These are phyloP conservation scores for Epirrhoe alternata DNA, from an alignment of 2,888 invertebrate genomes.

Conservation along the genomic window DNA sequence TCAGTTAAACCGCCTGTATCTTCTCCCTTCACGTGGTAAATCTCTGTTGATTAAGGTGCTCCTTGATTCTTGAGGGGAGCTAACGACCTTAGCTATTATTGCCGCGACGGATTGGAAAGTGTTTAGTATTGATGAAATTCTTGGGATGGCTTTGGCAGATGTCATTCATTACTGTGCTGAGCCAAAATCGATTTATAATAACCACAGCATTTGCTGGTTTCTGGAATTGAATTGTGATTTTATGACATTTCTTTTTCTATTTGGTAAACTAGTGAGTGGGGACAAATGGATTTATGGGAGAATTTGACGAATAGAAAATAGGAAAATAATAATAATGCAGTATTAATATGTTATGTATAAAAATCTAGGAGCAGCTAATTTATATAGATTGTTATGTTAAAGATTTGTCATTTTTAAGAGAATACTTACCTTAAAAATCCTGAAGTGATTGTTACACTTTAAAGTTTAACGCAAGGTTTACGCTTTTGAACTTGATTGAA, in stretches of 20 bases:
- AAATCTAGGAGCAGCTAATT: no score
- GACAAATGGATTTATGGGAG: no score
- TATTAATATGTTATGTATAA: no score
- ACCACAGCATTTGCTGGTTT: neutral
- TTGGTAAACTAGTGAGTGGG: neutral
- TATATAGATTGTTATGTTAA: no score
- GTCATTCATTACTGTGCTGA: slow-evolving; percentile 8
- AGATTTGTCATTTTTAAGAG: no score
- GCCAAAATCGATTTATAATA: neutral
- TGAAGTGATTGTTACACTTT: no score
- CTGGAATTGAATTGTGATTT: neutral
- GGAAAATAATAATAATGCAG: no score
- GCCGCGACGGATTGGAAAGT: slow-evolving; percentile 33
- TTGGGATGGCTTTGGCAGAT: slow-evolving; percentile 27
- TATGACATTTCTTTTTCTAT: neutral
- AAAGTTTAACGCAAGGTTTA: no score
- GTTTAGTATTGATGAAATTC: slow-evolving; percentile 35
- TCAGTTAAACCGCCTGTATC: slow-evolving; percentile 29
- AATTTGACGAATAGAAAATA: no score
- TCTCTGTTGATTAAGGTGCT: slow-evolving; percentile 68
- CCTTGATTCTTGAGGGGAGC: slow-evolving; percentile 58
- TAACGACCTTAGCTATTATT: slow-evolving; percentile 41
- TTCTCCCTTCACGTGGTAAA: slow-evolving; percentile 57
- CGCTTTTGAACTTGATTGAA: neutral
- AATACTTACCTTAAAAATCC: no score